Evolutionary conservation across 2,888 invertebrate species (phyloP), one percentile per base, ranked within the genome.

Genomic region (Odontocolon sp.): DNA sequence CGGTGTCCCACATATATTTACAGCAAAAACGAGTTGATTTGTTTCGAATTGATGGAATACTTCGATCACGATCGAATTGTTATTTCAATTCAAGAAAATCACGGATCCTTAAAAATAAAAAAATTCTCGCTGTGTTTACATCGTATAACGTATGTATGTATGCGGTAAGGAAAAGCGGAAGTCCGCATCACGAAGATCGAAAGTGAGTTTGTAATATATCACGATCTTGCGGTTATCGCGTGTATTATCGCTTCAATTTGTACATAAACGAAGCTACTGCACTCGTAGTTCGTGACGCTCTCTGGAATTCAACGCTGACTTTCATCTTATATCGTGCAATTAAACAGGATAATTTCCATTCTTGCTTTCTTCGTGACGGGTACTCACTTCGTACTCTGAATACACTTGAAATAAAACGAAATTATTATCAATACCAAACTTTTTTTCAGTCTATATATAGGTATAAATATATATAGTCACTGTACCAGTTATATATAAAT

Each of bases 251-350:
- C 16, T 8, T 31, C 31, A 33, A 28, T 23, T 16, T 9, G 36
- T 5, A 11, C 21, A 9, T n/a, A 16, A 28, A 42, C 57, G 42
- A 16, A 3, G 28, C 26, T 16, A 28, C 9, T 5, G 28, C 28
- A n/a, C 64, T 23, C 38, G 8, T 4, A 14, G 21, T 40, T 54
- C 52, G 52, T 40, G 52, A 54, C 57, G 31, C 45, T 16, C 56
- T 31, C 8, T 16, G 57, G 26, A 74, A 57, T 68, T 47, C 31
- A 56, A 74, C 63, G 63, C 63, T 31, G 36, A 38, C 74, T 74
- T 74, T 74, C 74, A 74, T 74, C 68, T 63, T n/a, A n/a, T n/a
- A 68, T 56, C 63, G 56, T 61, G 21, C 38, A 68, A 74, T 74
- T 47, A 68, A 63, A 66, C 64, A n/a, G 18, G 14, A 16, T 72